phyloP scores from a whole-genome alignment of 2,113 vertebrate species.

The Rissa tridactyla region DNA sequence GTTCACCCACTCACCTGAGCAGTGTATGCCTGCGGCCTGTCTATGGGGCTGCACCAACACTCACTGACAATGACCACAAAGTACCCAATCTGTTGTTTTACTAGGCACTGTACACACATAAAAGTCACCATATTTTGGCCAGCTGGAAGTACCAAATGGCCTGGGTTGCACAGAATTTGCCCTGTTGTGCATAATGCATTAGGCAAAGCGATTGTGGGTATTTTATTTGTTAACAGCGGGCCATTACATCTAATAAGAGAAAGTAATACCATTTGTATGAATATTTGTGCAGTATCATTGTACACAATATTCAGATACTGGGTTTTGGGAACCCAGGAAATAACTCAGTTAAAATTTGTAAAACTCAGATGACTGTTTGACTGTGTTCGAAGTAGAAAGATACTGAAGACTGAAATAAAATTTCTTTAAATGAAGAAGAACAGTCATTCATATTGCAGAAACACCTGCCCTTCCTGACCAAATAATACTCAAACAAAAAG shows the following conservation, averaged over 20 bases:
- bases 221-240: neutral
- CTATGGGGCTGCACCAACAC: neutral
- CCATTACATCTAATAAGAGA: neutral
- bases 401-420: neutral
- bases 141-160: neutral
- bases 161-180: neutral
- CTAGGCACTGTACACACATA: too few species aligned
- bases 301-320: fast-evolving
- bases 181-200: neutral
- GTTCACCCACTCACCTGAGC: neutral
- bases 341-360: neutral
- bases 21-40: neutral
- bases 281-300: neutral
- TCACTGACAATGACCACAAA: neutral
- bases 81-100: neutral
- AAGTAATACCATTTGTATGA: neutral
- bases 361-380: neutral
- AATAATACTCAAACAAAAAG: conserved; percentile 5
- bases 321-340: neutral
- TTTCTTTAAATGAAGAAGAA: neutral
- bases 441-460: neutral
- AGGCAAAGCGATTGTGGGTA: neutral
- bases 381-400: neutral
- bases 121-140: neutral
- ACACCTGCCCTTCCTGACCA: neutral